These are phyloP conservation scores for Drymodes brunneopygia DNA, from an alignment of 2,113 vertebrate genomes.

Conservation along the genomic window DNA sequence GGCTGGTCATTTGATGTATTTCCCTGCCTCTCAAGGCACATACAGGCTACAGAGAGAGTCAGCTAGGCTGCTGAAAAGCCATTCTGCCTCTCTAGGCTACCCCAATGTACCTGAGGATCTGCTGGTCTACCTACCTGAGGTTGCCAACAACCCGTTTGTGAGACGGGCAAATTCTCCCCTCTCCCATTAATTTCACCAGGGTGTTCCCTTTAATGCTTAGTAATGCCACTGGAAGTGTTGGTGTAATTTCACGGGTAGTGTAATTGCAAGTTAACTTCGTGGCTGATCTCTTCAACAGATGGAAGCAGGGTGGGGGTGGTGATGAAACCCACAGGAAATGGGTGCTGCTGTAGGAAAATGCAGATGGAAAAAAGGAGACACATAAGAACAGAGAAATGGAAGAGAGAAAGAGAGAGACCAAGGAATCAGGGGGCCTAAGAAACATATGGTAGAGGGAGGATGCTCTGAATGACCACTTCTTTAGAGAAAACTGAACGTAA, in stretches of 20 bases:
- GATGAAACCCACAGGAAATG: constrained; percentile 66
- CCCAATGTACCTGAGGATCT: not conserved
- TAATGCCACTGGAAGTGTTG: not conserved
- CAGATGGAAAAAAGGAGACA: constrained; percentile 56
- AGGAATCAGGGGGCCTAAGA: not conserved
- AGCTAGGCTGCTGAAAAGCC: not conserved
- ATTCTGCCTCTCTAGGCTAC: not conserved
- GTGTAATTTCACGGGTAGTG: constrained; percentile 39
- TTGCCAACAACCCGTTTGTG: not conserved
- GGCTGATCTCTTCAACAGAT: constrained; percentile 67
- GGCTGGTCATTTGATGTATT: not conserved
- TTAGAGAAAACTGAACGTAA: not conserved
- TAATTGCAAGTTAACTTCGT: constrained; percentile 46
- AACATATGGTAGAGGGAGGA: not conserved
- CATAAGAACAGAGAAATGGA: constrained; percentile 23
- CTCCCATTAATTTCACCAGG: not conserved
- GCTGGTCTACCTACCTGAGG: not conserved
- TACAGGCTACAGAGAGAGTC: not conserved
- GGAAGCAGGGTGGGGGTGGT: constrained; percentile 60
- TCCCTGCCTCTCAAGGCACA: not conserved
- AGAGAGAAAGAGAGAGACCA: not conserved
- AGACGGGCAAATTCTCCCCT: not conserved
- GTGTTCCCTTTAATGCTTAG: not conserved
- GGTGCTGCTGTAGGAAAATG: constrained; percentile 56
- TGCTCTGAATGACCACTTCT: not conserved